phyloP scores from a whole-genome alignment of 2,113 vertebrate species.

The Ornithorhynchus anatinus region DNA sequence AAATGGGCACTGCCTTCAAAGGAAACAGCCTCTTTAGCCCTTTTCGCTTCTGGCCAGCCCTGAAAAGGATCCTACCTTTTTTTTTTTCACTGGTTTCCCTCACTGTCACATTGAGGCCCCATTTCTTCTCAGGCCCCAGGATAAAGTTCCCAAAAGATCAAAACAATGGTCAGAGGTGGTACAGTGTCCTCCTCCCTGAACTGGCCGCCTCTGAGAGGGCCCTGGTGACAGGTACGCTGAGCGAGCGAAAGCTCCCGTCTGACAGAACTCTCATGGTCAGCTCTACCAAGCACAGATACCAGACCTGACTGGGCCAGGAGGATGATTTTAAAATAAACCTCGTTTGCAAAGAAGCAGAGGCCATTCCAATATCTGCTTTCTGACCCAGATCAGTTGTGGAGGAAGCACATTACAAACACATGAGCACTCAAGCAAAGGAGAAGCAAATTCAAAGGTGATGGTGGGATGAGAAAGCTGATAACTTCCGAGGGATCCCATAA shows the following conservation, averaged over 20 bases:
- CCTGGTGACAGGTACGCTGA: neutral
- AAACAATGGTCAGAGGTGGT: slow-evolving; percentile 29
- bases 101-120: neutral
- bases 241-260: neutral
- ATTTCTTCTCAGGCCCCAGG: slow-evolving; percentile 26
- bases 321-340: slow-evolving; percentile 21
- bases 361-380: slow-evolving; percentile 24
- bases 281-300: neutral
- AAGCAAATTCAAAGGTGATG: neutral
- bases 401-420: slow-evolving; percentile 31
- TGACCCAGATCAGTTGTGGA: neutral
- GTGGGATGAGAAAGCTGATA: neutral
- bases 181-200: neutral
- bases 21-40: no score
- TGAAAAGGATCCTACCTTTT: neutral
- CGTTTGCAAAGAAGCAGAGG: slow-evolving; percentile 27
- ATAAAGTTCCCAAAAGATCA: slow-evolving; percentile 8
- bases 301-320: neutral
- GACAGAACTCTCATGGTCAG: neutral
- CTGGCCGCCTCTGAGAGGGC: neutral
- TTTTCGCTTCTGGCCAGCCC: no score
- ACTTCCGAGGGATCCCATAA: neutral
- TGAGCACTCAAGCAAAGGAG: neutral
- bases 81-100: neutral
- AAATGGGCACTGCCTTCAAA: no score